These are phyloP conservation scores for Brachionus angularis DNA, from an alignment of 1,140 invertebrate genomes.

Conservation along the genomic window DNA sequence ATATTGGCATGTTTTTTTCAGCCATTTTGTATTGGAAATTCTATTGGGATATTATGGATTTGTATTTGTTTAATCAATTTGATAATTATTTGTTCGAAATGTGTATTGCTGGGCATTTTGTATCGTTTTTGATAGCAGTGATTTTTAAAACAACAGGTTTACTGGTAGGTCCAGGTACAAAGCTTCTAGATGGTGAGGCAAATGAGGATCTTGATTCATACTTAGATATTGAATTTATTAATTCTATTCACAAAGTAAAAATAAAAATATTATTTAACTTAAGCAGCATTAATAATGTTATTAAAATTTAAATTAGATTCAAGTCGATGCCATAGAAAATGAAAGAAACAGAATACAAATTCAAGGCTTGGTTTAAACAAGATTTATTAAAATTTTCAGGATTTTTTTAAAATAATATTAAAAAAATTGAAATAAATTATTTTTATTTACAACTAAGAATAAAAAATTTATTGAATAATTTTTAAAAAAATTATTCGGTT, in stretches of 20 bases:
- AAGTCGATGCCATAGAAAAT: no score
- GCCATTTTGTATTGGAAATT: slow-evolving; percentile 38
- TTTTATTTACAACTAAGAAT: no score
- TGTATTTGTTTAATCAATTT: background rate
- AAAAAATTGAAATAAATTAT: no score
- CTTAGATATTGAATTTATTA: background rate
- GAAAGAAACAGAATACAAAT: no score
- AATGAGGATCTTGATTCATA: background rate
- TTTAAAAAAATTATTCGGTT: no score
- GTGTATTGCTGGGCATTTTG: background rate
- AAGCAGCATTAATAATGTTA: no score
- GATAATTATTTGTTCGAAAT: background rate
- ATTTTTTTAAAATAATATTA: no score
- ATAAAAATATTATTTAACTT: background rate
- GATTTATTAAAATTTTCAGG: no score
- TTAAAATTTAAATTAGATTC: no score
- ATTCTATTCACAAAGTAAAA: background rate
- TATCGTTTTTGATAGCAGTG: slow-evolving; percentile 1
- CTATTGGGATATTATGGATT: slow-evolving; percentile 30
- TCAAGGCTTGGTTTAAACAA: background rate
- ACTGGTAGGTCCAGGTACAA: background rate
- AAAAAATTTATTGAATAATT: no score
- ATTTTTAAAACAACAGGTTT: slow-evolving; percentile 1
- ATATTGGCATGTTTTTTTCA: slow-evolving; percentile 32
- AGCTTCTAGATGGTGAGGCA: background rate